Evolutionary conservation across 2,797 vertebrate species (phyloP).

Genomic region (Protosalanx chinensis): DNA sequence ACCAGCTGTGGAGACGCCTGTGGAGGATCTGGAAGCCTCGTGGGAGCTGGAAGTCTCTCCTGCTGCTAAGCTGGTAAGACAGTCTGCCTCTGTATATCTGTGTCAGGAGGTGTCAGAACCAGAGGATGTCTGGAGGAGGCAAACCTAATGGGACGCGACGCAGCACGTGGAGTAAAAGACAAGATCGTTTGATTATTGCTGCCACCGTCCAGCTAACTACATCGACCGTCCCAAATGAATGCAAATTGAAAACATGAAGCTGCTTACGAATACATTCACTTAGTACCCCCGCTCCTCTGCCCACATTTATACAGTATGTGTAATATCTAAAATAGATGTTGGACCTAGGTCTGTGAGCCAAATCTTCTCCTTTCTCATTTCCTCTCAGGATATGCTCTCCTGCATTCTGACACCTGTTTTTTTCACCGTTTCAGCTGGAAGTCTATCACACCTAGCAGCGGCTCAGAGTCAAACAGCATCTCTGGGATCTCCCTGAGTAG

Average conservation of each 20-base stretch:
- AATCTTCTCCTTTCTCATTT: neutral
- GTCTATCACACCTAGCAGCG: neutral
- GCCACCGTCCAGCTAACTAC: too few species aligned
- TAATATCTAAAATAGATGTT: too few species aligned
- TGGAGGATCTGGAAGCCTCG: constrained; percentile 17
- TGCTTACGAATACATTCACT: too few species aligned
- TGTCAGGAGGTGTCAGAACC: constrained; percentile 2
- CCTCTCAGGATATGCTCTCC: neutral
- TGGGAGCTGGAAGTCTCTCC: constrained; percentile 5
- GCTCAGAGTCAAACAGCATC: neutral
- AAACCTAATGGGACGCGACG: too few species aligned
- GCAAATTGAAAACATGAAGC: too few species aligned
- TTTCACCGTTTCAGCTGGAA: constrained; percentile 2
- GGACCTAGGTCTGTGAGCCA: neutral
- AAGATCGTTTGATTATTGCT: neutral
- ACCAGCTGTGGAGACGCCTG: constrained; percentile 11
- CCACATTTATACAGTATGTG: too few species aligned
- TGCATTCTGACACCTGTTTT: constrained; percentile 13
- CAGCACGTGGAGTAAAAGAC: neutral
- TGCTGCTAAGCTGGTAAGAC: neutral
- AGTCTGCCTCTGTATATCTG: neutral
- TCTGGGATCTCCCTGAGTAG: neutral
- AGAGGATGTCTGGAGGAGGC: too few species aligned
- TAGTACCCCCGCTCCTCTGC: too few species aligned
- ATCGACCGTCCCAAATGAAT: too few species aligned